Base-by-base conservation (phyloP, 2,113 vertebrate species). In the Anarhynchus alexandrinus region DNA sequence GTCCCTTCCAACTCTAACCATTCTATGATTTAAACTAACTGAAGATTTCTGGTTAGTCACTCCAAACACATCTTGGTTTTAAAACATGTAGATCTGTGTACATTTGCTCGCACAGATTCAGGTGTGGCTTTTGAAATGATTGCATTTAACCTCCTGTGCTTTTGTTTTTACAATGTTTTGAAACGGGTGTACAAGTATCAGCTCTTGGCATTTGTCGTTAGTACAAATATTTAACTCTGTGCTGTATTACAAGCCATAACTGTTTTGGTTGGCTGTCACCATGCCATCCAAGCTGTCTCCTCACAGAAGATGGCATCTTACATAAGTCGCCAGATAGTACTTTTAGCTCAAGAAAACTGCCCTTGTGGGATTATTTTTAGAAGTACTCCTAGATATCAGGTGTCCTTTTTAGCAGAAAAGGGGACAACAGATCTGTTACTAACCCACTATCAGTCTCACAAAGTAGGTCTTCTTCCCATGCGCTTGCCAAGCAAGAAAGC, bases 231-330 rank as follows among this genome's bases (percentile, higher is more conserved):
- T 78, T 61, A 72, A 61, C 40, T 36, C 59, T 15, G 16, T 18
- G 34, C 54, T 20, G 9, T 2, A 0, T 18, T 30, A 17, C 62
- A 77, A 57, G 43, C 0, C 0, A 34, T 27, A 59, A 6, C 40
- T 77, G 34, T 6, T 66, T n/a, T 40, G 4, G 5, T 43, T 13
- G 11, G 70, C 65, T 74, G 65, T 82, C 93, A 51, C 54, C 0
- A 2, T 12, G 51, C 85, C 88, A 78, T 8, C 59, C 23, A 7
- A 91, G 81, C 88, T 87, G 78, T 23, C 91, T 43, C 86, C 65
- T 62, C n/a, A 0, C 65, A 47, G 58, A n/a, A 59, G 47, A 55
- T 34, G n/a, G 45, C 77, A 73, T 54, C 73, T 69, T 22, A 8
- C 15, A 0, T 15, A 57, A 91, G 36, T 26, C 88, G 90, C 66